Evolutionary conservation across 2,888 invertebrate genomes (phyloP).

Genomic region (Cepaea hortensis): DNA sequence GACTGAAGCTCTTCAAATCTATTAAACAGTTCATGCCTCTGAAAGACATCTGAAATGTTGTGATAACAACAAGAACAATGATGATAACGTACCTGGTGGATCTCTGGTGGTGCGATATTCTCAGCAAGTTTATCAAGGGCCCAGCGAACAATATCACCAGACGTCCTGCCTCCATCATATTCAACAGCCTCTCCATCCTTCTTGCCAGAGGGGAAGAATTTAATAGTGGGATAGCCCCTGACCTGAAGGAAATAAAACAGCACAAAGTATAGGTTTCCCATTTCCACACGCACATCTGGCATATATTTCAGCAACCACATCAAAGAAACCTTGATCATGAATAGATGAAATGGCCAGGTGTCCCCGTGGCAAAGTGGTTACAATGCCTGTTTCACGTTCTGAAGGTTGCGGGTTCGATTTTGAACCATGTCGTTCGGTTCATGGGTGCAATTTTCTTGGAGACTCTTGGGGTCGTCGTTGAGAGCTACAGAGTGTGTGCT

Average conservation of each 20-base stretch:
- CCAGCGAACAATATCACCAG: conserved; percentile 92
- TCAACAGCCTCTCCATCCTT: conserved; percentile 81
- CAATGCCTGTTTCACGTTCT: too few relatives aligned
- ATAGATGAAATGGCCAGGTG: too few relatives aligned
- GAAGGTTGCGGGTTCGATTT: too few relatives aligned
- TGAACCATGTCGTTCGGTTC: too few relatives aligned
- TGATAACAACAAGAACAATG: neutral
- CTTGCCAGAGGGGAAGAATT: conserved; percentile 86
- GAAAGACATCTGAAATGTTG: too few relatives aligned
- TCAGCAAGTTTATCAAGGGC: conserved; percentile 91
- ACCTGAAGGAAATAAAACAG: conserved; percentile 76
- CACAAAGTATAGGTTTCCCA: neutral
- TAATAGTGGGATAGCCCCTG: conserved; percentile 97
- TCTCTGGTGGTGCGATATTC: conserved; percentile 92
- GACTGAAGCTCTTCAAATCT: too few relatives aligned
- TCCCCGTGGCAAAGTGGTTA: too few relatives aligned
- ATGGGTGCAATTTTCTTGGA: too few relatives aligned
- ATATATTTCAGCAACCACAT: neutral
- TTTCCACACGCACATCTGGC: neutral
- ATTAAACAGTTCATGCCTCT: too few relatives aligned
- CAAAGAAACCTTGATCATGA: neutral
- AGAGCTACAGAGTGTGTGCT: too few relatives aligned
- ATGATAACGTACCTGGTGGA: conserved; percentile 81
- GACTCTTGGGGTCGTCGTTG: too few relatives aligned
- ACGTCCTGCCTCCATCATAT: conserved; percentile 94